These are phyloP conservation scores for Oreochromis niloticus DNA, from an alignment of 2,113 vertebrate species.

Conservation along the genomic window DNA sequence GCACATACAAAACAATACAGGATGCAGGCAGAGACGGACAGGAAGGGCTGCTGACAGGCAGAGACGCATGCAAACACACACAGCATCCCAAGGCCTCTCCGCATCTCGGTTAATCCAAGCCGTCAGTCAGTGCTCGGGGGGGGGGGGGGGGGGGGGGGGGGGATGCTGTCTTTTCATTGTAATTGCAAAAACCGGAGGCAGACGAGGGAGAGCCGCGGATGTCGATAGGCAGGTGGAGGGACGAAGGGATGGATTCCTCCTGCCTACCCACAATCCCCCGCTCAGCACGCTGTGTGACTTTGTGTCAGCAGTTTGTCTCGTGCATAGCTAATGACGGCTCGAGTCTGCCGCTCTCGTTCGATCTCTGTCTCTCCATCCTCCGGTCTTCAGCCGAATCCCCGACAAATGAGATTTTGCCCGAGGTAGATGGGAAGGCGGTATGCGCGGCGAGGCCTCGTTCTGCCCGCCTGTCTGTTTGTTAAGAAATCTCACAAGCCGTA, in stretches of 20 bases:
- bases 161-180: conserved; percentile 72
- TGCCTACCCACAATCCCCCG: conserved; percentile 60
- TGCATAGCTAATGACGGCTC: conserved; percentile 82
- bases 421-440: conserved; percentile 33
- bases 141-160: conserved; percentile 7
- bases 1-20: conserved; percentile 42
- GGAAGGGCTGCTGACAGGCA: conserved; percentile 35
- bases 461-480: conserved; percentile 15
- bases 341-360: conserved; percentile 1
- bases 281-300: conserved; percentile 69
- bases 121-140: conserved; percentile 56
- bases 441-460: conserved; percentile 13
- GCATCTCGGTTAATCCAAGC: conserved; percentile 59
- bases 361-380: conserved; percentile 38
- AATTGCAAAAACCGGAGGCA: conserved; percentile 71
- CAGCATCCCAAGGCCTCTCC: conserved; percentile 51
- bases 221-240: conserved; percentile 60
- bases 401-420: conserved; percentile 74
- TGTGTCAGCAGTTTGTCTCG: conserved; percentile 88
- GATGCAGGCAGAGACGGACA: conserved; percentile 5
- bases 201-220: conserved; percentile 50
- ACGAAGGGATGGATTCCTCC: conserved; percentile 51
- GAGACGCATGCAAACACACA: conserved; percentile 18
- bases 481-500: conserved; percentile 35
- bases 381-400: conserved; percentile 71